Evolutionary conservation across 2,113 vertebrate genomes (phyloP).

Genomic region (Mionectes macconnelli): DNA sequence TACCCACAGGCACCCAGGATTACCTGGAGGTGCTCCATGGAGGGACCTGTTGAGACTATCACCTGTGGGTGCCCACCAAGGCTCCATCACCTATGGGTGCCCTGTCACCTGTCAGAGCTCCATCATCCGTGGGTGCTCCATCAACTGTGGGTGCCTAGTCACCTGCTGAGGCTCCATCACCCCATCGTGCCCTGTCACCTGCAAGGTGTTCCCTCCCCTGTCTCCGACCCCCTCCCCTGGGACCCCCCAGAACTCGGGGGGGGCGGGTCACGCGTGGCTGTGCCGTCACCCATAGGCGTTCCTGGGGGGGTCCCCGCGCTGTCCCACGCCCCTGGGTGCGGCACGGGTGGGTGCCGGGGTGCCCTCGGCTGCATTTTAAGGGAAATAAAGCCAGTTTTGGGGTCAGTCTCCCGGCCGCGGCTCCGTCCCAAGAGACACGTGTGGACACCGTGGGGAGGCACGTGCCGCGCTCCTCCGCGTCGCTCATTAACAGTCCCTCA

Average conservation of each 20-base stretch:
- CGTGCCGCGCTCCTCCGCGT: too few species aligned
- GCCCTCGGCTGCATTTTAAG: not conserved
- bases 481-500: not conserved
- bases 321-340: not conserved
- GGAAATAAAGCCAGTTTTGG: not conserved
- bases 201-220: not conserved
- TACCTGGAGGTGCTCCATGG: too few species aligned
- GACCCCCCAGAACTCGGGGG: too few species aligned
- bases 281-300: not conserved
- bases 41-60: too few species aligned
- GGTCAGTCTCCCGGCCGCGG: not conserved
- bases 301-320: not conserved
- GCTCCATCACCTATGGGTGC: too few species aligned
- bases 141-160: conserved; percentile 54
- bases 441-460: not conserved
- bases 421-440: not conserved
- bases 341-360: not conserved
- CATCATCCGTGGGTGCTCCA: not conserved
- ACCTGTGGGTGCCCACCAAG: too few species aligned
- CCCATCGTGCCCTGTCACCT: conserved; percentile 3
- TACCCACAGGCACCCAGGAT: too few species aligned
- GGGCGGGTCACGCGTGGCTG: too few species aligned
- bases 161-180: not conserved
- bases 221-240: too few species aligned
- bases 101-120: not conserved